These are phyloP conservation scores for Caiman crocodilus DNA, from an alignment of 2,797 vertebrate genomes.

Conservation along the genomic window DNA sequence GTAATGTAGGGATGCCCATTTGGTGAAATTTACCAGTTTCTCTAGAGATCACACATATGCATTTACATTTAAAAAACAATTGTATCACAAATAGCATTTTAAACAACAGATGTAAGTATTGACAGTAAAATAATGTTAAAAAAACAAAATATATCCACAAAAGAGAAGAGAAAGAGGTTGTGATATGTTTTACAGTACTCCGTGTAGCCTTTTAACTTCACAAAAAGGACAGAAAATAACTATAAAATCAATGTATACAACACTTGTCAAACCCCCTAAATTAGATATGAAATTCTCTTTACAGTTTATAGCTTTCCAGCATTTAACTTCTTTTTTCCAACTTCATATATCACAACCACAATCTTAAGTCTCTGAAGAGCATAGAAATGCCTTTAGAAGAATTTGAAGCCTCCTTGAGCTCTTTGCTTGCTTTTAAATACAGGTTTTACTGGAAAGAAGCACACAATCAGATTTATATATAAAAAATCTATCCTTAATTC, in stretches of 20 bases:
- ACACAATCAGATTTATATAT: neutral
- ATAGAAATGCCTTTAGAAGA: neutral
- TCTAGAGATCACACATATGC: slow-evolving; percentile 84
- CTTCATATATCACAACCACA: slow-evolving; percentile 29
- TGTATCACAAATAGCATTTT: slow-evolving; percentile 82
- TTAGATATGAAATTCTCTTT: slow-evolving; percentile 68
- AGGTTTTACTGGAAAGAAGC: slow-evolving; percentile 9
- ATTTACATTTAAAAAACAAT: slow-evolving; percentile 84
- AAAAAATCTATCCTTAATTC: slow-evolving; percentile 6
- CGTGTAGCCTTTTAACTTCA: slow-evolving; percentile 60
- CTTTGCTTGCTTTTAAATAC: slow-evolving; percentile 27
- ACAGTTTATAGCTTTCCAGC: slow-evolving; percentile 20
- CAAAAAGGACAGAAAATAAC: slow-evolving; percentile 43
- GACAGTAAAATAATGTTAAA: slow-evolving; percentile 74
- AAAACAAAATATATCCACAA: slow-evolving; percentile 66
- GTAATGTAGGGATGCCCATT: slow-evolving; percentile 85
- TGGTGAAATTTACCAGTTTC: slow-evolving; percentile 85
- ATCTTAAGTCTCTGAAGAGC: slow-evolving; percentile 11
- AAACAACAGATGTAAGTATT: slow-evolving; percentile 86
- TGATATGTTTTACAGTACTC: slow-evolving; percentile 56
- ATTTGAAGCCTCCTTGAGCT: neutral
- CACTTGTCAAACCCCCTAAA: slow-evolving; percentile 67
- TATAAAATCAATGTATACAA: slow-evolving; percentile 62
- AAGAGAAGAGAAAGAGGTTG: slow-evolving; percentile 43
- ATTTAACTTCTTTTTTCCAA: neutral